These are phyloP conservation scores for Lytechinus variegatus DNA, from an alignment of 35 echinoderm and acorn worm genomes.

Conservation along the genomic window DNA sequence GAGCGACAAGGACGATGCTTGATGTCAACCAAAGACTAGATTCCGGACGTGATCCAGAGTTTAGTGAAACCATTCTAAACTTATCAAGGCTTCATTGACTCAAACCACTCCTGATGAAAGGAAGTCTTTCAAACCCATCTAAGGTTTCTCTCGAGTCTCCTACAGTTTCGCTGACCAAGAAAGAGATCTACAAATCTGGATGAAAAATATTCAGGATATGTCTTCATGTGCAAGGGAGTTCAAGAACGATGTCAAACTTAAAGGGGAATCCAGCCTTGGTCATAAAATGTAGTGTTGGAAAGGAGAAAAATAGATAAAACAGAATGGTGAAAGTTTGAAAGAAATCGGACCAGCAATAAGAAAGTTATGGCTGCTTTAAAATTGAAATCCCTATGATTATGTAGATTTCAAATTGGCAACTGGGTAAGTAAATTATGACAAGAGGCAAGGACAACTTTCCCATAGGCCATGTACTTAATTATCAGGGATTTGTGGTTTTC, in stretches of 20 bases:
- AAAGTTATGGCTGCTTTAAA: too few relatives aligned
- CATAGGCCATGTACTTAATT: too few relatives aligned
- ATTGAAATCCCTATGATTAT: too few relatives aligned
- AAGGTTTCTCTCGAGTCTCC: not conserved
- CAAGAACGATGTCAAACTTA: not conserved
- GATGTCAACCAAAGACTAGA: not conserved
- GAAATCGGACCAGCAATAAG: too few relatives aligned
- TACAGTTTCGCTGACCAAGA: not conserved
- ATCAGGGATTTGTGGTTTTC: too few relatives aligned
- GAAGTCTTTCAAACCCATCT: not conserved
- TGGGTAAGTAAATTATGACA: too few relatives aligned
- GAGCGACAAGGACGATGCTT: not conserved
- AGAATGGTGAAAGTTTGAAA: too few relatives aligned
- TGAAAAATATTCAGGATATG: not conserved
- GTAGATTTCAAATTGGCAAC: too few relatives aligned
- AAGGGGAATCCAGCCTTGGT: too few relatives aligned
- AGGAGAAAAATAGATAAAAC: too few relatives aligned
- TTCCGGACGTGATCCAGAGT: not conserved
- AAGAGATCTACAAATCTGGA: not conserved
- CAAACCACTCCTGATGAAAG: not conserved
- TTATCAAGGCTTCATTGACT: not conserved
- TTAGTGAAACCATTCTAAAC: not conserved
- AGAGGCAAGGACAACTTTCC: too few relatives aligned
- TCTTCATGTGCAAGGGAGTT: not conserved
- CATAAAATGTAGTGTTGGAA: too few relatives aligned